Base-by-base conservation (phyloP, 2,113 vertebrate genomes). In the Neogale vison region DNA sequence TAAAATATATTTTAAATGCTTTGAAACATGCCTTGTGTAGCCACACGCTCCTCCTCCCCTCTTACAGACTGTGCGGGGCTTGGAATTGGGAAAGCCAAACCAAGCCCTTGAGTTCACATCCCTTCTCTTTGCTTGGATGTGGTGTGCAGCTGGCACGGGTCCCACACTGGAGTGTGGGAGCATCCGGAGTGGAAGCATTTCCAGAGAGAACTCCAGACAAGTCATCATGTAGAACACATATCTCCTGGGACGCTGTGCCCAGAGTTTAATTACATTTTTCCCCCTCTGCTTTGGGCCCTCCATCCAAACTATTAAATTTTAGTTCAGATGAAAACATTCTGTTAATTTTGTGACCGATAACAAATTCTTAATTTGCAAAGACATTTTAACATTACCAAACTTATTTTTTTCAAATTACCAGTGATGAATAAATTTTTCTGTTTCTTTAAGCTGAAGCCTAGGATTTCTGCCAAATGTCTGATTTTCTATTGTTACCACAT, bases 401-500 rank as follows among this genome's bases (percentile, higher is more conserved):
- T 74, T 57, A 81, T 74, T 69, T 93, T 82, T 82, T 83, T 69
- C 69, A 81, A 96, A 61, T 88, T 97, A 90, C 85, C 84, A 82
- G 52, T 59, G 91, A 98, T 97, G 93, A 98, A 97, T 98, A 98
- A 80, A 79, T 90, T 95, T 86, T 93, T 92, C 42, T 97, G 95
- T 96, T 95, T 98, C 86, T 92, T 96, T 98, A 98, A 90, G 31
- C 61, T 80, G 97, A 95, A 94, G n/a, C 84, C 96, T 98, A 94
- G 97, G 95, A 98, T 94, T 91, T 74, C 59, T 80, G 97, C 98
- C 98, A 98, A 97, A 45, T 85, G 84, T 95, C 92, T 98, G 95
- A 97, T 98, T 97, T 97, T 98, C 94, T 98, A 96, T 97, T 98
- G 98, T 98, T 98, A 98, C 96, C 96, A 98, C 96, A 97, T 98